Percentiles rank a stretch among this genome's conserved stretches.
phyloP scores from a whole-genome alignment of 2,797 vertebrate species.

The Clarias laeviceps region DNA sequence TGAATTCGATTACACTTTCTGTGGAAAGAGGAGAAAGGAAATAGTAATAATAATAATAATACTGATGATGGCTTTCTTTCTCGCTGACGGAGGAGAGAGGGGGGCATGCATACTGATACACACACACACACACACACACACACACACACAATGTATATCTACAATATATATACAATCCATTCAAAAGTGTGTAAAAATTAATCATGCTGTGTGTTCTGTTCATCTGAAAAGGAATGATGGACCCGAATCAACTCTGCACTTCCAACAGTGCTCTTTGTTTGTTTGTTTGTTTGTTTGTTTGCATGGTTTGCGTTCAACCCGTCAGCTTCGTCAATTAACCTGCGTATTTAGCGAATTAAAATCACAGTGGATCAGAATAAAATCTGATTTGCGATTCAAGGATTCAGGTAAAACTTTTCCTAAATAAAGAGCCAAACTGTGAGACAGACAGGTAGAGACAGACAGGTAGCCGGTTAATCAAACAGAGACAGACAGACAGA shows the following conservation, averaged over 20 bases:
- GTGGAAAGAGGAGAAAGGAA: slow-evolving; percentile 41
- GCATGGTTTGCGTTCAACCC: not conserved
- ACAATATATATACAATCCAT: not conserved
- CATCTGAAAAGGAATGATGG: not conserved
- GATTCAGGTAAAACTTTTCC: not conserved
- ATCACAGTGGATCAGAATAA: not conserved
- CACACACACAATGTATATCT: not conserved
- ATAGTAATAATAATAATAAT: slow-evolving; percentile 58
- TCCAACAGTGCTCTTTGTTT: not conserved
- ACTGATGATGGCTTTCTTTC: not conserved
- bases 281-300: not conserved
- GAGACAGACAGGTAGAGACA: not conserved
- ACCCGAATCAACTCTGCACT: not conserved
- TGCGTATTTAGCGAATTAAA: no score
- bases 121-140: not conserved
- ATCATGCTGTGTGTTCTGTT: not conserved
- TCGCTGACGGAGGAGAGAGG: not conserved
- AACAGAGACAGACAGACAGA: not conserved
- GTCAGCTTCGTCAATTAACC: no score
- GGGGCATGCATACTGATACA: not conserved
- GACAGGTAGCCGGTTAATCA: no score
- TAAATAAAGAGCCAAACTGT: not conserved
- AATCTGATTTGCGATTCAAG: not conserved
- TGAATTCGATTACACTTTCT: slow-evolving; percentile 45
- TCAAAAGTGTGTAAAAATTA: not conserved